These are phyloP conservation scores for Stercorarius parasiticus DNA, from an alignment of 2,113 vertebrate genomes.

Conservation along the genomic window DNA sequence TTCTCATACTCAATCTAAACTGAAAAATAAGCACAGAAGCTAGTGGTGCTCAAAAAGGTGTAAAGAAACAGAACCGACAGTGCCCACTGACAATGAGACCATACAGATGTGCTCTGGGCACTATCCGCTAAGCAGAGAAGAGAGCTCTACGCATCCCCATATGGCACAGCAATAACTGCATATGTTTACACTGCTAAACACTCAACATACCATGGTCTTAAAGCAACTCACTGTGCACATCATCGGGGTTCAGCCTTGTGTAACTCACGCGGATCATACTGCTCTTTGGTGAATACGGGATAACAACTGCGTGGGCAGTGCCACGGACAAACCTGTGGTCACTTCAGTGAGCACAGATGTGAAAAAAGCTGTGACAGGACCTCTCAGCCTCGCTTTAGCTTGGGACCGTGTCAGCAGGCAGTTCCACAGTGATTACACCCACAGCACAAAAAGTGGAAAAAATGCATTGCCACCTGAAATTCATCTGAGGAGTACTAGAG, in stretches of 20 bases:
- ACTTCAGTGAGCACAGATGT: neutral
- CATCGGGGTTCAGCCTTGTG: neutral
- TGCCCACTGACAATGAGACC: neutral
- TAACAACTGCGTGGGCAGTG: neutral
- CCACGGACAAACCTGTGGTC: neutral
- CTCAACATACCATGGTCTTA: neutral
- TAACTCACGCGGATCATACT: neutral
- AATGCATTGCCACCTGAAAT: neutral
- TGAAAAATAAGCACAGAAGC: constrained; percentile 6
- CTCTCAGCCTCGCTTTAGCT: rapidly evolving
- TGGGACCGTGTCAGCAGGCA: rapidly evolving
- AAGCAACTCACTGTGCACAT: neutral
- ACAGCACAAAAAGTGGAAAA: neutral
- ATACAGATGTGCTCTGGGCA: constrained; percentile 37
- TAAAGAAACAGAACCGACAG: neutral
- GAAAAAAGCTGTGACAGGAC: neutral
- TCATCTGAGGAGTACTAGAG: neutral
- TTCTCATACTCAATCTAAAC: constrained; percentile 29
- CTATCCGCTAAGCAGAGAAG: neutral
- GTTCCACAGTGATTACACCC: neutral
- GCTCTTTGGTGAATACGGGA: neutral
- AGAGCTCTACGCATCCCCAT: neutral
- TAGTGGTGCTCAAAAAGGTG: constrained; percentile 7
- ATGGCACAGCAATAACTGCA: neutral
- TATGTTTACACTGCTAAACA: neutral